Conservation (phyloP, 1,140 invertebrate species). For the Drosophila leontia region DNA sequence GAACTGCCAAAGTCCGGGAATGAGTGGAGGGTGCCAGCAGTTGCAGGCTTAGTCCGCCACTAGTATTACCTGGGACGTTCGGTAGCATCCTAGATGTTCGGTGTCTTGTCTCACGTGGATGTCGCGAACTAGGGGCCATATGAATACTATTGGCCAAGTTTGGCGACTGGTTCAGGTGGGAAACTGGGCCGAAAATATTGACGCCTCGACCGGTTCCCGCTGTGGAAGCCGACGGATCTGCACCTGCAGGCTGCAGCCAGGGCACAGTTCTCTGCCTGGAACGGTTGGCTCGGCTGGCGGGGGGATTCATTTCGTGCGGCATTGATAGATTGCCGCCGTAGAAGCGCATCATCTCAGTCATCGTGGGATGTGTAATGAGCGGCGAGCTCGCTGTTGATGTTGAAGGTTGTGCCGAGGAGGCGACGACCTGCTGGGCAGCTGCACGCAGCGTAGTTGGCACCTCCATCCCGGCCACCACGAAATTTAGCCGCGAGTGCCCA, state of each 20-base stretch:
- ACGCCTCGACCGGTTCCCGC: not conserved
- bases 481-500: not conserved
- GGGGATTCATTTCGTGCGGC: not conserved
- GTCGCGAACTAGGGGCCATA: not conserved
- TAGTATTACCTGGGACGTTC: not conserved
- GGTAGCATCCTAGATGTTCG: slow-evolving; percentile 6
- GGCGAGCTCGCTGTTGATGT: not conserved
- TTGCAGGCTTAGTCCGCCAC: not conserved
- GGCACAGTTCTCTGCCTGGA: not conserved
- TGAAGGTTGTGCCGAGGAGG: not conserved
- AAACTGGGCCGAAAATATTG: slow-evolving; percentile 11
- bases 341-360: slow-evolving; percentile 45
- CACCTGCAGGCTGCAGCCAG: slow-evolving; percentile 2
- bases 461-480: slow-evolving; percentile 3
- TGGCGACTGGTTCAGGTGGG: not conserved
- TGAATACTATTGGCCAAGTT: not conserved
- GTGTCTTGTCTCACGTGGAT: slow-evolving; percentile 7
- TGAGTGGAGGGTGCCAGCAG: not conserved
- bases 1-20: not conserved
- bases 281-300: slow-evolving; percentile 2
- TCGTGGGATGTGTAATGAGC: slow-evolving; percentile 1
- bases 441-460: not conserved
- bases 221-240: not conserved
- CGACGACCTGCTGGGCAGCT: slow-evolving; percentile 1
- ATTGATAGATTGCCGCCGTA: slow-evolving; percentile 12